Conservation (phyloP, 2,797 vertebrate species). For the Silurus lanzhouensis region DNA sequence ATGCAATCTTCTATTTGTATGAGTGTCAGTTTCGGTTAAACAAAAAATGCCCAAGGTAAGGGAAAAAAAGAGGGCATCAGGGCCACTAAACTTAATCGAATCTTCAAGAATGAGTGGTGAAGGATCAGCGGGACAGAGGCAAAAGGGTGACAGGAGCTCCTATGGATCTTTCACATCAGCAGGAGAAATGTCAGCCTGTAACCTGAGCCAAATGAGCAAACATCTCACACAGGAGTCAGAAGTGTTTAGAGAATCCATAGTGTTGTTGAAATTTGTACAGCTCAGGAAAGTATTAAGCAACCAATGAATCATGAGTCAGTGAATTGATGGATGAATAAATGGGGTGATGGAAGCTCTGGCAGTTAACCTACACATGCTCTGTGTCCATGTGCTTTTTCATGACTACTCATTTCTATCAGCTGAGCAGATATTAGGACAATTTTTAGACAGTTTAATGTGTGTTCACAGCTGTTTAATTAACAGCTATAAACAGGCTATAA, state of each 20-base stretch:
- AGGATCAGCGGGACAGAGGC: conserved; percentile 33
- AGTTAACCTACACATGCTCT: too few relatives aligned
- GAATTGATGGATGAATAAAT: background rate
- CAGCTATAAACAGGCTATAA: background rate
- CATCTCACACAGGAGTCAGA: conserved; percentile 25
- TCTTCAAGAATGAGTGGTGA: conserved; percentile 22
- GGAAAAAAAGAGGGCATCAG: background rate
- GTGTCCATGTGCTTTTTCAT: background rate
- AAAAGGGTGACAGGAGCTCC: conserved; percentile 20
- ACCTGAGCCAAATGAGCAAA: conserved; percentile 43
- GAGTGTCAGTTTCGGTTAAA: background rate
- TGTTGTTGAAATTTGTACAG: conserved; percentile 1
- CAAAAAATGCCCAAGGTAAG: background rate
- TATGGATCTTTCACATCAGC: conserved; percentile 46
- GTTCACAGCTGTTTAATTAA: background rate
- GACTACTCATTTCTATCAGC: background rate
- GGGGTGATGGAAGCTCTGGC: background rate
- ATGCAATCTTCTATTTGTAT: background rate
- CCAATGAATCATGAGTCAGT: background rate
- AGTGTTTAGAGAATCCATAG: background rate
- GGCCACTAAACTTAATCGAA: conserved; percentile 44
- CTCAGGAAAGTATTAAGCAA: conserved; percentile 5
- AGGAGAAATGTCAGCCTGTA: conserved; percentile 49
- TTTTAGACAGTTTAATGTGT: background rate
- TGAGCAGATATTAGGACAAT: background rate